Base-by-base conservation (phyloP, 2,797 vertebrate genomes). In the Buphagus erythrorhynchus region DNA sequence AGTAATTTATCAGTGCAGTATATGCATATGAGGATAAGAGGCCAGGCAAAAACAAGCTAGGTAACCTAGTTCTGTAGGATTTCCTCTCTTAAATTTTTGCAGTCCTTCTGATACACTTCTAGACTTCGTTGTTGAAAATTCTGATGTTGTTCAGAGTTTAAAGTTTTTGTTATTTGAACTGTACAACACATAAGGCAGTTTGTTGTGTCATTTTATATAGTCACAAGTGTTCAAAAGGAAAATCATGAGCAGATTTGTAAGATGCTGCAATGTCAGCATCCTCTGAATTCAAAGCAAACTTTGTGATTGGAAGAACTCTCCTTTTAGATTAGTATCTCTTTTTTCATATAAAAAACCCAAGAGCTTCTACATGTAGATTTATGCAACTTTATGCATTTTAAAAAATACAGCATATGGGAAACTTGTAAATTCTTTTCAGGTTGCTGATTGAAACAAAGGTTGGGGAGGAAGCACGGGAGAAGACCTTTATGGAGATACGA, bases 61-160 rank as follows among this genome's bases (percentile, higher is more conserved):
- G 20, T 55, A 66, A 52, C 36, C 11, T 66, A 25, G 20, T 52
- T 68, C 25, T 71, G 15, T 71, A 77, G 33, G 51, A 62, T 75
- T 76, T 82, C 21, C 19, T 79, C 9, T 73, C 18, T 81, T 24
- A 11, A 51, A 16, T 86, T 77, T 74, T 85, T 11, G 1, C 20
- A 33, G 7, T 62, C 17, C 4, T 84, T 13, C 36, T 86, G 31
- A 40, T 65, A 35, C 0, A 0, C 10, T 73, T 79, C 17, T 66
- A 9, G 31, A 13, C 10, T 78, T 9, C 31, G 22, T 22, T 71
- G n/a, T 51, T 91, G 55, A 52, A 81, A 81, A 69, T n/a, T 45
- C 11, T 54, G 36, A 7, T 3, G 80, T 80, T 77, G 11, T 72
- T 83, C 7, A 4, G 33, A 62, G 22, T 40, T 77, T 33, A 36